Percentiles rank a stretch among this genome's conserved stretches.
These are phyloP conservation scores for Drosophila subsilvestris DNA, from an alignment of 2,888 invertebrate species.

Conservation along the genomic window DNA sequence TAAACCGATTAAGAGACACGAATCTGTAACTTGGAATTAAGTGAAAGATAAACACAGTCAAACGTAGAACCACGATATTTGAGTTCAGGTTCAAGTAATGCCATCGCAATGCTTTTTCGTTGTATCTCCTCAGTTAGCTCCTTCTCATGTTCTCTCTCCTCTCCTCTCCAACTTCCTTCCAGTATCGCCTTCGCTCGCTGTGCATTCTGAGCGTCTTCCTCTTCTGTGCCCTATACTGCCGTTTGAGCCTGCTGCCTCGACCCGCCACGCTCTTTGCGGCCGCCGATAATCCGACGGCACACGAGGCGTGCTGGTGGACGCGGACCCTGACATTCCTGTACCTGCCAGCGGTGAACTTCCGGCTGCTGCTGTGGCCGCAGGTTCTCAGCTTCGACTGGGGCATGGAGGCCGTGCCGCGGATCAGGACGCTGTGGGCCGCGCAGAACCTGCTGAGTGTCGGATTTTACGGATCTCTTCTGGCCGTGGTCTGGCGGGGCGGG, in stretches of 20 bases:
- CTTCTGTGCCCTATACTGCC: slow-evolving; percentile 88
- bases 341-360: slow-evolving; percentile 95
- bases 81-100: too few relatives aligned
- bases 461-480: slow-evolving; percentile 86
- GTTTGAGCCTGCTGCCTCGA: slow-evolving; percentile 91
- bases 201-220: slow-evolving; percentile 88
- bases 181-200: slow-evolving; percentile 89
- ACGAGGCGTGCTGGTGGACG: slow-evolving; percentile 90
- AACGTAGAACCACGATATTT: too few relatives aligned
- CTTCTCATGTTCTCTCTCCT: too few relatives aligned
- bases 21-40: too few relatives aligned
- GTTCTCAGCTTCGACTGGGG: slow-evolving; percentile 99
- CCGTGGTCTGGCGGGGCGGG: slow-evolving; percentile 24
- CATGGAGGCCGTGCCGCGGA: slow-evolving; percentile 97
- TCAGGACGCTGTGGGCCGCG: slow-evolving; percentile 90
- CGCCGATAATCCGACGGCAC: slow-evolving; percentile 97
- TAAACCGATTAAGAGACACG: too few relatives aligned
- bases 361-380: slow-evolving; percentile 92
- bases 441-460: slow-evolving; percentile 90
- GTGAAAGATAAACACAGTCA: too few relatives aligned
- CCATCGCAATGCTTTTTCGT: too few relatives aligned
- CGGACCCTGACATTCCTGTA: slow-evolving; percentile 95
- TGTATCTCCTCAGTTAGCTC: too few relatives aligned
- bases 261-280: slow-evolving; percentile 90
- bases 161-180: slow-evolving; percentile 74